Evolutionary conservation across 2,888 invertebrate species (phyloP).

Genomic region (Drosophila kuntzei): DNA sequence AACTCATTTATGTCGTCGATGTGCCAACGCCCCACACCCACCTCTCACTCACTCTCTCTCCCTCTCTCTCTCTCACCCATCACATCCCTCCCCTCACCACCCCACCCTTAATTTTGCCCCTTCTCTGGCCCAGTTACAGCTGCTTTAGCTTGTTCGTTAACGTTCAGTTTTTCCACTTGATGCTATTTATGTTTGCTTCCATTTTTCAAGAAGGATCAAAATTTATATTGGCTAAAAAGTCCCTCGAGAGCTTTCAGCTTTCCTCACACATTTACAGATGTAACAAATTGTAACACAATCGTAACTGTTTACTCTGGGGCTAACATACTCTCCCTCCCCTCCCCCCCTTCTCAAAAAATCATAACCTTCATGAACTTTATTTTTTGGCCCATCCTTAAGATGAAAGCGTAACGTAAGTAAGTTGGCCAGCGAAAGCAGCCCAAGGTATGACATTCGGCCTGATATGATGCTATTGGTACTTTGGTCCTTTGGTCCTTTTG

Average conservation of each 20-base stretch:
- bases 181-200: slow-evolving; percentile 83
- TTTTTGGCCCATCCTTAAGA: slow-evolving; percentile 30
- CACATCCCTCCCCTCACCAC: slow-evolving; percentile 25
- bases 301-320: slow-evolving; percentile 78
- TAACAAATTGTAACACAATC: slow-evolving; percentile 85
- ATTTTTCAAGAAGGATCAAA: slow-evolving; percentile 84
- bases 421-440: slow-evolving; percentile 23
- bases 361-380: slow-evolving; percentile 75
- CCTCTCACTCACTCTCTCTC: slow-evolving; percentile 1
- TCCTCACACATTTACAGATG: slow-evolving; percentile 83
- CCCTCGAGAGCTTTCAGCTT: slow-evolving; percentile 84
- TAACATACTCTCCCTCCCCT: slow-evolving; percentile 10
- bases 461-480: background rate
- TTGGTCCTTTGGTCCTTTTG: slow-evolving; percentile 1
- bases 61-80: slow-evolving; percentile 20
- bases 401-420: slow-evolving; percentile 30
- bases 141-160: slow-evolving; percentile 69
- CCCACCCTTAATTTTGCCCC: background rate
- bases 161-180: slow-evolving; percentile 80
- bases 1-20: slow-evolving; percentile 78
- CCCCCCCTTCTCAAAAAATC: slow-evolving; percentile 46
- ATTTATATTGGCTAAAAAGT: slow-evolving; percentile 85
- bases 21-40: slow-evolving; percentile 46
- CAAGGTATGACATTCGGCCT: slow-evolving; percentile 24
- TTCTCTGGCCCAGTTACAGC: slow-evolving; percentile 12